phyloP scores from a whole-genome alignment of 35 echinoderm and acorn worm species.

The Anneissia japonica region DNA sequence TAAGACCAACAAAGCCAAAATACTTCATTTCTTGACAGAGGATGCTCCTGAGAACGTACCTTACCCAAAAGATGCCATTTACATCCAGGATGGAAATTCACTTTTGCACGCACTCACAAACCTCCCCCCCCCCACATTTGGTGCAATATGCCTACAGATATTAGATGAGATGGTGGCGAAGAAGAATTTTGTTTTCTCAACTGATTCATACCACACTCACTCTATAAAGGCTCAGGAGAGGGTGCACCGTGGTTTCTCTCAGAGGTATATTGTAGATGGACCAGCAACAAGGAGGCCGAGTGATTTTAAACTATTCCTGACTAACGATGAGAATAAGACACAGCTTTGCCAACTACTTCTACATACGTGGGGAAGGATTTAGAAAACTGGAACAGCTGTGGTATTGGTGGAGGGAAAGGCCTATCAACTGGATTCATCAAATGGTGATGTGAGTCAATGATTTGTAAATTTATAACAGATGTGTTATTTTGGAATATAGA shows the following conservation, averaged over 20 bases:
- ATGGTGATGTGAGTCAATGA: neutral
- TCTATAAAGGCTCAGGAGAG: constrained; percentile 4
- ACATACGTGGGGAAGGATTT: constrained; percentile 36
- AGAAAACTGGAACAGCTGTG: constrained; percentile 27
- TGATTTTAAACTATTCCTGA: constrained; percentile 55
- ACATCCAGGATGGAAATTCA: constrained; percentile 52
- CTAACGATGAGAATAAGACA: constrained; percentile 44
- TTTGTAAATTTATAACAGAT: neutral
- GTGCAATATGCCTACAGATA: constrained; percentile 16
- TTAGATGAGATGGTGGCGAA: constrained; percentile 10
- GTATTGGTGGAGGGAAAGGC: neutral
- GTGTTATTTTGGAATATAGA: too few relatives aligned
- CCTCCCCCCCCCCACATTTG: constrained; percentile 9
- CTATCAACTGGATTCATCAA: constrained; percentile 8
- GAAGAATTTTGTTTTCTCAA: constrained; percentile 21
- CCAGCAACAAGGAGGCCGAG: constrained; percentile 33
- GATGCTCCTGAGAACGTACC: constrained; percentile 23
- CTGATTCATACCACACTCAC: constrained; percentile 17
- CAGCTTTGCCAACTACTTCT: constrained; percentile 48
- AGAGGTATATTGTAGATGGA: constrained; percentile 4
- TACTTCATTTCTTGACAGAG: constrained; percentile 39
- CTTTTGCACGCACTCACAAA: constrained; percentile 1
- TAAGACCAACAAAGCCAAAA: constrained; percentile 51
- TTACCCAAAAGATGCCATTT: constrained; percentile 15
- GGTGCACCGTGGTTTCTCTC: neutral